Conservation (phyloP, 2,113 vertebrate species). For the Ceyx melanurus region DNA sequence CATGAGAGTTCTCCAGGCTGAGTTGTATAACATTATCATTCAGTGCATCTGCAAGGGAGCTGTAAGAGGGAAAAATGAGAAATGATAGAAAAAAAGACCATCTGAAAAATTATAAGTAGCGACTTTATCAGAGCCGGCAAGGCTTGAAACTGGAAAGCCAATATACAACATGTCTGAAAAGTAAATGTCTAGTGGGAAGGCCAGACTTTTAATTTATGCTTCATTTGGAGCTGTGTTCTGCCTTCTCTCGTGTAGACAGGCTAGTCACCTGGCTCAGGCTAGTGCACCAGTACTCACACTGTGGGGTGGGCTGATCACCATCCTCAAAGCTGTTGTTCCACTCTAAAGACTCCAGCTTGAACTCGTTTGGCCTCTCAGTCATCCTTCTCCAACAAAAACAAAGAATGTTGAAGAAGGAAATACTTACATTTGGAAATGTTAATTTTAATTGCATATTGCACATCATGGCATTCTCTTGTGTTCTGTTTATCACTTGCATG, state of each 20-base stretch:
- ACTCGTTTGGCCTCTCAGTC: not conserved
- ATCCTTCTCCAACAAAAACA: not conserved
- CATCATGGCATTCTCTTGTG: not conserved
- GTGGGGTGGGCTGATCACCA: not conserved
- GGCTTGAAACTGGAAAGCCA: not conserved
- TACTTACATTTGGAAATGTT: not conserved
- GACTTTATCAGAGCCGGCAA: slow-evolving; percentile 46
- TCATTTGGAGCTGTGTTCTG: not conserved
- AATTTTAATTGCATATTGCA: not conserved
- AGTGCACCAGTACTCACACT: too few relatives aligned
- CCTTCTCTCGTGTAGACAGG: not conserved
- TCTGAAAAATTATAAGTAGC: slow-evolving; percentile 23
- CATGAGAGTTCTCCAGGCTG: slow-evolving; percentile 66
- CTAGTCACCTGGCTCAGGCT: not conserved
- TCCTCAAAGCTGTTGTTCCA: not conserved
- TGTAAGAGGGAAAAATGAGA: slow-evolving; percentile 39
- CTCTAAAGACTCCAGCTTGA: not conserved
- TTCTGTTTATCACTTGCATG: not conserved
- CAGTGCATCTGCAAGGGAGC: slow-evolving; percentile 20
- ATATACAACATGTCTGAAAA: not conserved
- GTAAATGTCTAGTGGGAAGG: not conserved
- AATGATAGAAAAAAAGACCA: not conserved
- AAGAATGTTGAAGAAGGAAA: not conserved
- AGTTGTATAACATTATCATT: slow-evolving; percentile 60
- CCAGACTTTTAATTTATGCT: not conserved